Evolutionary conservation across 2,797 vertebrate species (phyloP).

Genomic region (Chaenodraco wilsoni): DNA sequence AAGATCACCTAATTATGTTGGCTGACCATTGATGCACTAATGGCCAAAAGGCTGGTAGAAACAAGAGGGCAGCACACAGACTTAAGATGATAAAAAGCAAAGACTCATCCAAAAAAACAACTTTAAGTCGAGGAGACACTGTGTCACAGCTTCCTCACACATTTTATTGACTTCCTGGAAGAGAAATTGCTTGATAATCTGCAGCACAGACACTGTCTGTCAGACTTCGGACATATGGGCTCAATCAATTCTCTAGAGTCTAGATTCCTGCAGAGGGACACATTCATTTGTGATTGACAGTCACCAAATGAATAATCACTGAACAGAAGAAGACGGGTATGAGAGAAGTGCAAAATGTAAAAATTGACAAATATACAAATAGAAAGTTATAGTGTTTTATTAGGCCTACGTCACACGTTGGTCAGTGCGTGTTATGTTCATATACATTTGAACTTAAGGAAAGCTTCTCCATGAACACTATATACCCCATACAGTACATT

Average conservation of each 20-base stretch:
- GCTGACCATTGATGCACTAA: constrained; percentile 24
- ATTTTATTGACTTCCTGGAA: constrained; percentile 27
- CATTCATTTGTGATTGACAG: constrained; percentile 50
- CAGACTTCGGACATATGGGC: constrained; percentile 28
- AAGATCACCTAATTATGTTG: constrained; percentile 43
- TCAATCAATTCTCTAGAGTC: constrained; percentile 45
- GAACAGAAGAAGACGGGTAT: constrained; percentile 7
- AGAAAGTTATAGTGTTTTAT: not conserved
- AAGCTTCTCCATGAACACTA: too few species aligned
- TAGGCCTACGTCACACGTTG: not conserved
- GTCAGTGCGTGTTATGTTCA: not conserved
- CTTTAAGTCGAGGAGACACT: constrained; percentile 5
- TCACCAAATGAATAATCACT: constrained; percentile 40
- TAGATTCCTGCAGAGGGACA: constrained; percentile 40
- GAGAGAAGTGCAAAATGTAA: not conserved
- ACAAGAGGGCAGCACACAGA: constrained; percentile 15
- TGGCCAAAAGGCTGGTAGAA: not conserved
- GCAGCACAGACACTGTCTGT: constrained; percentile 38
- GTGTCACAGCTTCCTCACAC: constrained; percentile 5
- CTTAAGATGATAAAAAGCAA: constrained; percentile 13
- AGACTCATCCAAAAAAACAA: constrained; percentile 21
- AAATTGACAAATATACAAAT: constrained; percentile 2
- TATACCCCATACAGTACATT: too few species aligned
- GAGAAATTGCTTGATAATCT: constrained; percentile 48
- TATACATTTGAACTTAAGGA: too few species aligned